Evolutionary conservation across 2,888 invertebrate species (phyloP).

Genomic region (Phyllotreta cruciferae): DNA sequence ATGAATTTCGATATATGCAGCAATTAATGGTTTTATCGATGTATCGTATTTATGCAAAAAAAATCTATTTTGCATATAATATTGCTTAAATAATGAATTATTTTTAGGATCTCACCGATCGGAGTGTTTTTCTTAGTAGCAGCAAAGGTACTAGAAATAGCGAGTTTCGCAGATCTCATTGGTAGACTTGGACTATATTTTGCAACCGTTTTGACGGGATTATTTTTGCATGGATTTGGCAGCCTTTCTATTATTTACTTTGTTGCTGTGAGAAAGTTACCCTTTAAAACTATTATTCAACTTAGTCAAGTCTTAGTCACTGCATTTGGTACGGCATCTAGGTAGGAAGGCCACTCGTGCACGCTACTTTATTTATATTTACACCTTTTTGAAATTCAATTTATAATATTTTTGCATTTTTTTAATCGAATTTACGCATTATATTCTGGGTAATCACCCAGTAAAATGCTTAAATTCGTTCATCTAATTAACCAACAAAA

Average conservation of each 20-base stretch:
- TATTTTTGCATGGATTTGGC: slow-evolving; percentile 90
- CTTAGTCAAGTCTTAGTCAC: slow-evolving; percentile 93
- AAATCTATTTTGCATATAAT: neutral
- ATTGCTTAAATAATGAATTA: slow-evolving; percentile 15
- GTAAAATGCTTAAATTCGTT: too few relatives aligned
- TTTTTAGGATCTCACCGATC: slow-evolving; percentile 82
- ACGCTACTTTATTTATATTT: neutral
- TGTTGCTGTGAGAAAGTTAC: slow-evolving; percentile 80
- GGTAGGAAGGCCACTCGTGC: slow-evolving; percentile 59
- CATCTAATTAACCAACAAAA: too few relatives aligned
- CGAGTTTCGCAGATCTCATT: slow-evolving; percentile 82
- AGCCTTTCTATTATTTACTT: slow-evolving; percentile 88
- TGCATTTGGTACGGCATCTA: slow-evolving; percentile 95
- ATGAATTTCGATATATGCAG: neutral
- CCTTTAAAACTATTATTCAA: slow-evolving; percentile 80
- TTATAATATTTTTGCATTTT: too few relatives aligned
- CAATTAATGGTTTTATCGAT: too few relatives aligned
- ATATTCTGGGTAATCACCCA: too few relatives aligned
- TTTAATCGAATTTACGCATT: too few relatives aligned
- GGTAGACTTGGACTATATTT: slow-evolving; percentile 93
- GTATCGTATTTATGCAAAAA: neutral
- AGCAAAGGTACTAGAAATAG: slow-evolving; percentile 90
- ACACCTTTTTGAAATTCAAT: neutral
- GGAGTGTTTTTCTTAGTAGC: slow-evolving; percentile 90
- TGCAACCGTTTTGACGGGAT: slow-evolving; percentile 88